Conservation (phyloP, 37 sponge, comb jelly and placozoan genomes). For the Hexactinellida sp. region DNA sequence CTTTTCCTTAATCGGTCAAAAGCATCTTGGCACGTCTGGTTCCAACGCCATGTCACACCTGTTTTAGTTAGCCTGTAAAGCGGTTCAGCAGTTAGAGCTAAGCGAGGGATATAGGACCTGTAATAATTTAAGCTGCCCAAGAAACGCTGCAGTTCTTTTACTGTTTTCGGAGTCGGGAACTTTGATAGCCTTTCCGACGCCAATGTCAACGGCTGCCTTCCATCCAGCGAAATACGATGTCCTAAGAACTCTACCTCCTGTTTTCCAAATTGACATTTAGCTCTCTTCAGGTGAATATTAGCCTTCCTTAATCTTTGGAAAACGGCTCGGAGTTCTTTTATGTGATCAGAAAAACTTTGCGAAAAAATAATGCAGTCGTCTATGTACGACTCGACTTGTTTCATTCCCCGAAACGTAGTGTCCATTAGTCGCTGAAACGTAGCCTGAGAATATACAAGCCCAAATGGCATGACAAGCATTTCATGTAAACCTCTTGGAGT, state of each 20-base stretch:
- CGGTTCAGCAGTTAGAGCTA: conserved; percentile 18
- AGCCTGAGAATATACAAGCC: conserved; percentile 37
- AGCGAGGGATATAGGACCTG: conserved; percentile 22
- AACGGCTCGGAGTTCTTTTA: neutral
- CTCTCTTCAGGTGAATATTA: neutral
- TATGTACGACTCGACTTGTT: neutral
- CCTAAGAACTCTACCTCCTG: conserved; percentile 18
- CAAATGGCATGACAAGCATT: conserved; percentile 46
- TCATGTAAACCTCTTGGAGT: conserved; percentile 43
- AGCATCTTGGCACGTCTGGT: conserved; percentile 4
- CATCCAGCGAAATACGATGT: neutral
- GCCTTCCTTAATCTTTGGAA: neutral
- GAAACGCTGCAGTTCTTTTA: conserved; percentile 23
- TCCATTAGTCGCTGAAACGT: conserved; percentile 48
- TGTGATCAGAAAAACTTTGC: too few relatives aligned
- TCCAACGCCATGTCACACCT: conserved; percentile 16
- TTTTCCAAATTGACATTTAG: conserved; percentile 15
- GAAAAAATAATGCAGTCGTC: conserved; percentile 30
- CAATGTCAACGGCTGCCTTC: neutral
- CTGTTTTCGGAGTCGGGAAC: conserved; percentile 19
- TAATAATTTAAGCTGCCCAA: conserved; percentile 24
- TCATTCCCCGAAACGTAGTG: neutral
- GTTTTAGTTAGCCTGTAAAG: conserved; percentile 15
- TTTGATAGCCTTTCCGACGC: neutral
- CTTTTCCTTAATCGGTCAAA: conserved; percentile 19